Percentiles rank a stretch among this genome's conserved stretches.
These are phyloP conservation scores for Lamprologus sp. DNA, from an alignment of 2,113 vertebrate genomes.

Conservation along the genomic window DNA sequence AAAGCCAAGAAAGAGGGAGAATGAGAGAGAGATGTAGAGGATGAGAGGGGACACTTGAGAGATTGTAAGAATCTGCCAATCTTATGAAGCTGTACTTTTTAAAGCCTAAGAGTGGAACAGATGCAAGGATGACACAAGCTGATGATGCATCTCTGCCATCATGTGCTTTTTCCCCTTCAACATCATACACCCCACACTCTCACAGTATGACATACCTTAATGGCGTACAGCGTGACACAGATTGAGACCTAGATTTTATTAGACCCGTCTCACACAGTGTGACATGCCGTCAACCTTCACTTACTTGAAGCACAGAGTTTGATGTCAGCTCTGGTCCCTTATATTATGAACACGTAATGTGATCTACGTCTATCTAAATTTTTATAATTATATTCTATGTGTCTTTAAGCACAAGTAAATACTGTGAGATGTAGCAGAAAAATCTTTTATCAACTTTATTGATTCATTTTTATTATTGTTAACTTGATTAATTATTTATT, in stretches of 20 bases:
- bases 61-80: not conserved
- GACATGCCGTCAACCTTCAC: not conserved
- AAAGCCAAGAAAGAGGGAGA: not conserved
- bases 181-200: not conserved
- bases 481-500: not conserved
- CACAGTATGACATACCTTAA: not conserved
- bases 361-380: not conserved
- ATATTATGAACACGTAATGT: not conserved
- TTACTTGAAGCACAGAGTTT: not conserved
- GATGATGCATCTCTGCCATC: not conserved
- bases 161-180: not conserved
- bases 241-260: not conserved
- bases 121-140: not conserved
- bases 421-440: not conserved
- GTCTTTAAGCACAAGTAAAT: not conserved
- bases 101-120: not conserved
- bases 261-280: not conserved
- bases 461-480: not conserved
- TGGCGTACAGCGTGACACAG: not conserved
- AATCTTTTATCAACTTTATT: not conserved
- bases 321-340: not conserved
- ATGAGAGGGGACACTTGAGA: not conserved
- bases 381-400: not conserved
- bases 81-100: not conserved
- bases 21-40: not conserved